Evolutionary conservation across 92 coral and sea anemone species (phyloP).

Genomic region (Galaxea fascicularis): DNA sequence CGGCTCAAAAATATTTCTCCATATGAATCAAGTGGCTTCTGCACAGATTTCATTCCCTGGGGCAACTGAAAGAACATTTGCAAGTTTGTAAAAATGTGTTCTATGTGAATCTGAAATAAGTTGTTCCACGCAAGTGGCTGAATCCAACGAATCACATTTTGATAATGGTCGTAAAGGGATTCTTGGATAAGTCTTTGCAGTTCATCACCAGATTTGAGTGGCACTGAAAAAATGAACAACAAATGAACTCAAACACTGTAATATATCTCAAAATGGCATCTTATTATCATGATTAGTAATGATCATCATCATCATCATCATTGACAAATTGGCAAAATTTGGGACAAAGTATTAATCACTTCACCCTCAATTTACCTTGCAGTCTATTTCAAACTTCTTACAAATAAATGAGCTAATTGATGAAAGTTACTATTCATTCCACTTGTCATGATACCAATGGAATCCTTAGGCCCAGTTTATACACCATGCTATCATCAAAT

Average conservation of each 20-base stretch:
- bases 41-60: constrained; percentile 52
- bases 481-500: no score
- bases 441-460: no score
- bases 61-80: constrained; percentile 62
- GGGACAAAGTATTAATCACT: no score
- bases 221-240: constrained; percentile 3
- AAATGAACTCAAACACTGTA: no score
- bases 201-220: constrained; percentile 18
- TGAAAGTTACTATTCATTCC: no score
- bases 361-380: no score
- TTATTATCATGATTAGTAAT: neutral
- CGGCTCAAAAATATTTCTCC: constrained; percentile 56
- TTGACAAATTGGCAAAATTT: no score
- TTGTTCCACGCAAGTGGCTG: constrained; percentile 84
- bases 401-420: no score
- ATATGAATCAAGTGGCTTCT: constrained; percentile 63
- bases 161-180: constrained; percentile 78
- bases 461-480: no score
- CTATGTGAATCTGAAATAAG: constrained; percentile 77
- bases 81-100: constrained; percentile 84
- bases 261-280: neutral
- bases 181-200: constrained; percentile 39
- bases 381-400: no score
- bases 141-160: constrained; percentile 82
- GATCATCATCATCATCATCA: no score